Evolutionary conservation across 1,140 invertebrate genomes (phyloP).

Genomic region (Riptortus pedestris): DNA sequence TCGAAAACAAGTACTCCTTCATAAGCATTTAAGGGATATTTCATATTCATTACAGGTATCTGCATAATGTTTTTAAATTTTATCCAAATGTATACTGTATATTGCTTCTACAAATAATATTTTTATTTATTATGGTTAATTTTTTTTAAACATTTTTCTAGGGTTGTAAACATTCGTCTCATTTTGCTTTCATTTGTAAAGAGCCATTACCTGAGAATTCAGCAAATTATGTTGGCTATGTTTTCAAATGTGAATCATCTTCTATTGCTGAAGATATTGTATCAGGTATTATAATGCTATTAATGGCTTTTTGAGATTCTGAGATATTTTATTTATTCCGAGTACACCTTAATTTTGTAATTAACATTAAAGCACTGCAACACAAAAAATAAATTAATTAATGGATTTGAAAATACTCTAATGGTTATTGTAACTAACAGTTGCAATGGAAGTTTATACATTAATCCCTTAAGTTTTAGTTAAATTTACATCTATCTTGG

Average conservation of each 20-base stretch:
- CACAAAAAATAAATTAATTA: too few species aligned
- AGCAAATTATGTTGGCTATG: constrained; percentile 67
- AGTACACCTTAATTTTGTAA: background rate
- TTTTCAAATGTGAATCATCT: constrained; percentile 82
- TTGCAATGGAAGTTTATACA: too few species aligned
- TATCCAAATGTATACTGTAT: constrained; percentile 5
- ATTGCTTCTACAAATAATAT: background rate
- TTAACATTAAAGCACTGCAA: background rate
- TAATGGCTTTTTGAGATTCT: background rate
- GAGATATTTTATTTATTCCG: background rate
- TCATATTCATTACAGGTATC: constrained; percentile 71
- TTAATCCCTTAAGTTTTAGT: too few species aligned
- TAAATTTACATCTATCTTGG: too few species aligned
- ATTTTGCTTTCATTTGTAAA: constrained; percentile 86
- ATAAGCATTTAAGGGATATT: constrained; percentile 77
- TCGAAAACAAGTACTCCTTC: constrained; percentile 75
- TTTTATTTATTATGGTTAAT: too few species aligned
- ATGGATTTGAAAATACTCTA: too few species aligned
- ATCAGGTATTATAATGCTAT: constrained; percentile 42
- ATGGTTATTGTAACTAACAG: too few species aligned
- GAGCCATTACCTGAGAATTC: constrained; percentile 46
- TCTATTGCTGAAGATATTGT: constrained; percentile 68
- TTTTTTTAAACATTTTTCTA: constrained; percentile 38
- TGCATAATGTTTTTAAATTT: background rate
- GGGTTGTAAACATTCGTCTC: constrained; percentile 66